phyloP scores from a whole-genome alignment of 2,113 vertebrate genomes.

The Typhlomys cinereus region DNA sequence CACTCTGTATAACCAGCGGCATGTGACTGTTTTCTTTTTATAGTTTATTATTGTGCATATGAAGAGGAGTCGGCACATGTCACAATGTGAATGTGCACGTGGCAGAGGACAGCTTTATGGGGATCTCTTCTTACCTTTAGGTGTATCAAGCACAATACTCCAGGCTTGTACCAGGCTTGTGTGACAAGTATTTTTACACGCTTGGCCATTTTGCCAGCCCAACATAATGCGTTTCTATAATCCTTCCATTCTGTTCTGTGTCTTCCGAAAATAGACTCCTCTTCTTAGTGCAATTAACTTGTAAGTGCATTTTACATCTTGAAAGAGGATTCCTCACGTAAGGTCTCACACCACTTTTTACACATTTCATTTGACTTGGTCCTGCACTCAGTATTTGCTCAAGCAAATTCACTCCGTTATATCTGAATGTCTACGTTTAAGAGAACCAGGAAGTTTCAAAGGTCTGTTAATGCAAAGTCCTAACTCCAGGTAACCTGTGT shows the following conservation, averaged over 20 bases:
- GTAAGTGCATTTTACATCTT: background rate
- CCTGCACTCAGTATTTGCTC: background rate
- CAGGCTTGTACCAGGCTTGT: too few relatives aligned
- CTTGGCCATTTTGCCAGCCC: too few relatives aligned
- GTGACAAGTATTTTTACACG: too few relatives aligned
- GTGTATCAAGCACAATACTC: too few relatives aligned
- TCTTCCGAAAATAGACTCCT: constrained; percentile 7
- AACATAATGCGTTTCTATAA: too few relatives aligned
- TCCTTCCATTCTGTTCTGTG: background rate
- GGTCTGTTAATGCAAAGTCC: background rate
- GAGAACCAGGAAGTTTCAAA: too few relatives aligned
- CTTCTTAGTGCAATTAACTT: background rate
- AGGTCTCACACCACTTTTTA: background rate
- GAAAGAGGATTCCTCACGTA: background rate
- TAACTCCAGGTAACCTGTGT: background rate
- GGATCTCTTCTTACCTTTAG: too few relatives aligned
- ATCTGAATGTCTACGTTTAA: background rate
- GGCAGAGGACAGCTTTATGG: too few relatives aligned
- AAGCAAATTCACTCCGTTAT: constrained; percentile 8
- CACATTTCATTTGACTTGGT: background rate
- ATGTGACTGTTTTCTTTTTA: background rate
- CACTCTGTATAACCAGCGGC: background rate
- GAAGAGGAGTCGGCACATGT: too few relatives aligned
- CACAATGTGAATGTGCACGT: too few relatives aligned
- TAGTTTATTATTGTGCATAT: too few relatives aligned